Conservation (phyloP, 2,888 invertebrate species). For the Tetragnatha montana region DNA sequence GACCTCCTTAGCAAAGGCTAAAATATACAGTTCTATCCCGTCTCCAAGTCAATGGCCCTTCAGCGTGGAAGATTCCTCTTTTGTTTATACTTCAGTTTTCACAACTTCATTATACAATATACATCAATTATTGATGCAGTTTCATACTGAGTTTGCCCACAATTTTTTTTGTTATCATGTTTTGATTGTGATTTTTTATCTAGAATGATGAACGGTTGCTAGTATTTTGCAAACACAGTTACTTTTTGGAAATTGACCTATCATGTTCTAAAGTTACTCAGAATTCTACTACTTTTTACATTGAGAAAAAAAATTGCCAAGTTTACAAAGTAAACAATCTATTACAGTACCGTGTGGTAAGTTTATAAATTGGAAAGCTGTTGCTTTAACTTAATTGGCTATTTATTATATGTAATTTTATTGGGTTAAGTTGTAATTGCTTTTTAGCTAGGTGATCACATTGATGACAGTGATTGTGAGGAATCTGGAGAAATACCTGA, state of each 20-base stretch:
- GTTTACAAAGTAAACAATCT: slow-evolving; percentile 52
- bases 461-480: slow-evolving; percentile 30
- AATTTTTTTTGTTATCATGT: no score
- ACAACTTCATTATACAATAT: no score
- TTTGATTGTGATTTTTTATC: neutral
- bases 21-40: no score
- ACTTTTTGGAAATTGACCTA: slow-evolving; percentile 36
- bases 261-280: neutral
- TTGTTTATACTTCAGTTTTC: no score
- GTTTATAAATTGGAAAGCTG: neutral
- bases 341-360: slow-evolving; percentile 47
- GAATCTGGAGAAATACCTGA: slow-evolving; percentile 31
- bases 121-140: no score
- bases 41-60: no score
- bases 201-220: slow-evolving; percentile 32
- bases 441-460: slow-evolving; percentile 50
- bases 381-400: neutral
- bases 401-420: neutral
- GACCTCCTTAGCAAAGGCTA: no score
- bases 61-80: no score
- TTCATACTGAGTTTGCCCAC: no score
- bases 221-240: slow-evolving; percentile 56
- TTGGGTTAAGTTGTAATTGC: neutral
- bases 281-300: slow-evolving; percentile 16
- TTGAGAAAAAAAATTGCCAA: slow-evolving; percentile 43